Percentiles rank a stretch among this genome's conserved stretches.
phyloP scores from a whole-genome alignment of 92 coral and sea anemone genomes.

The Zoanthus solanderi region DNA sequence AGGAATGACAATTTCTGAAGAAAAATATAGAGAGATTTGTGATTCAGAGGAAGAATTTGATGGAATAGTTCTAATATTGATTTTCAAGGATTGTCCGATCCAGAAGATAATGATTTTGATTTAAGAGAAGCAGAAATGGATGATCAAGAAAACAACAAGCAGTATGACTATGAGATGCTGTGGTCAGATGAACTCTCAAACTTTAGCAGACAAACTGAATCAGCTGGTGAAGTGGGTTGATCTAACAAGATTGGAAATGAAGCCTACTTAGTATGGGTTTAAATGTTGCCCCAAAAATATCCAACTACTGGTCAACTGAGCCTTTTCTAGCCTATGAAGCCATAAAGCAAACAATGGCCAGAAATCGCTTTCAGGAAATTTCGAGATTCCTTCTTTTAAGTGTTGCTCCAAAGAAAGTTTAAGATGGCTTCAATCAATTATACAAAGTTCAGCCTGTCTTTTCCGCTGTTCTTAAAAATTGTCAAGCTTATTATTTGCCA shows the following conservation, averaged over 20 bases:
- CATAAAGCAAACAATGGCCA: conserved; percentile 59
- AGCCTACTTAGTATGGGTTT: conserved; percentile 48
- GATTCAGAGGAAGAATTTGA: background rate
- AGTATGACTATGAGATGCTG: background rate
- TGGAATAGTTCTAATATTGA: background rate
- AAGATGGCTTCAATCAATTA: background rate
- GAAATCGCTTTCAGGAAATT: conserved; percentile 64
- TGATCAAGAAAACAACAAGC: background rate
- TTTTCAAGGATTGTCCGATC: background rate
- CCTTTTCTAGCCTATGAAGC: conserved; percentile 55
- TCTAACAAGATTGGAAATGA: conserved; percentile 16
- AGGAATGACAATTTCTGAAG: background rate
- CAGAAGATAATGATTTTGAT: background rate
- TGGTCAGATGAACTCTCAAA: background rate
- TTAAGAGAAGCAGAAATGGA: background rate
- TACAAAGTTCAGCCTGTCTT: conserved; percentile 29
- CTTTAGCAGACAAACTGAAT: background rate
- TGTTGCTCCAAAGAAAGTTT: conserved; percentile 50
- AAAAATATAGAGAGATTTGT: background rate
- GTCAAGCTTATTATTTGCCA: conserved; percentile 50
- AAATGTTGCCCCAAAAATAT: conserved; percentile 25
- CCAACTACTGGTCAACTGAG: conserved; percentile 64
- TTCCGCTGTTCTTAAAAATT: conserved; percentile 37
- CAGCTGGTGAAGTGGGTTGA: conserved; percentile 34
- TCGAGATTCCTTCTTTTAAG: conserved; percentile 51